Evolutionary conservation across 2,888 invertebrate species (phyloP), one percentile per base, ranked within the genome.

Genomic region (Pogonocherus hispidulus): DNA sequence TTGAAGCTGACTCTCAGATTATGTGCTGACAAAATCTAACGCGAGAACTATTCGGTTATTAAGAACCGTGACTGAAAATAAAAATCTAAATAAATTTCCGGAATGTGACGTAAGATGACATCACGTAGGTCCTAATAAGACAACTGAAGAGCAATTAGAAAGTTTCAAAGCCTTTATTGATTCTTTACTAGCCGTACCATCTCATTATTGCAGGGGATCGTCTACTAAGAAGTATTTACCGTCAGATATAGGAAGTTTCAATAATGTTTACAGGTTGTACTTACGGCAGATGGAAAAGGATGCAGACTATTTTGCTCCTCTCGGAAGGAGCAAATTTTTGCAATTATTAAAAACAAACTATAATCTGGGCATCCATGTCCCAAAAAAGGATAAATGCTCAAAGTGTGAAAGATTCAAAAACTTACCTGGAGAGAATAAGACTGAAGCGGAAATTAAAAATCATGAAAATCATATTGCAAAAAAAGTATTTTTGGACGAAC

Each of bases 201-300:
- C 63, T 9, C 52, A 63, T 14, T 63, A 63, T 56, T 66, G 57
- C 57, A 57, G 57, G n/a, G 16, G 59, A 19, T 66, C 66, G 32
- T 22, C 32, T 55, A 64, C 62, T 57, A 69, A 67, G 66, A 52
- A 59, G 65, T 70, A 70, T 62, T 59, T 64, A 59, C 69, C 73
- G 65, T 66, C 69, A 54, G 67, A 73, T 65, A 69, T 71, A 67
- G 71, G 67, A 69, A 63, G 65, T 57, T 60, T 64, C 64, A 67
- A 56, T 54, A 71, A 69, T 65, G 60, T 65, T 37, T 59, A 65
- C 27, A 66, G 46, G 59, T 49, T 66, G 59, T 69, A 69, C 6
- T 6, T 23, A 23, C 23, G 23, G 6, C 23, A 23, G 6, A 23
- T 23, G 23, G 23, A 23, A 23, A 23, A 23, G 6, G 23, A 23